Percentiles rank a stretch among this genome's conserved stretches.
Evolutionary conservation across 2,797 vertebrate genomes (phyloP).

Genomic region (Dendrocincla fuliginosa): DNA sequence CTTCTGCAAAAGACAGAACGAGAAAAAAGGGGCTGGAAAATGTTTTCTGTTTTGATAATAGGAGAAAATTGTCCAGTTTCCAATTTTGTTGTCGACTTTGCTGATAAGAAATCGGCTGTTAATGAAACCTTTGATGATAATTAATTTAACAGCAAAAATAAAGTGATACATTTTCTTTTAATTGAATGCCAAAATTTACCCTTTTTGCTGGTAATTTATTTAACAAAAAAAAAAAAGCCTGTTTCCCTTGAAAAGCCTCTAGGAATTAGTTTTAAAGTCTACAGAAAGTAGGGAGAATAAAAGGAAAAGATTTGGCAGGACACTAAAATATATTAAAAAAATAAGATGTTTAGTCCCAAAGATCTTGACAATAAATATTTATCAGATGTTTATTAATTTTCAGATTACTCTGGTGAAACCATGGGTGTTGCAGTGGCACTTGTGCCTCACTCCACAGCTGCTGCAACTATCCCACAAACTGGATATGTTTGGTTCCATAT

Average conservation of each 20-base stretch:
- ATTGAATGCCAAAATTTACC: slow-evolving; percentile 59
- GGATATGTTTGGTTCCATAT: background rate
- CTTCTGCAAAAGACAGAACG: background rate
- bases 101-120: slow-evolving; percentile 67
- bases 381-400: background rate
- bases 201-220: slow-evolving; percentile 41
- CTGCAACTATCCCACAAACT: background rate
- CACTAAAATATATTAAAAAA: background rate
- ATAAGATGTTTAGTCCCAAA: background rate
- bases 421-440: background rate
- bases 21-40: slow-evolving; percentile 14
- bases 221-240: background rate
- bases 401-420: background rate
- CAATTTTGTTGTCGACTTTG: slow-evolving; percentile 61
- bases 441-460: background rate
- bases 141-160: slow-evolving; percentile 58
- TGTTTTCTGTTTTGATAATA: slow-evolving; percentile 53
- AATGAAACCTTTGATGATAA: slow-evolving; percentile 74
- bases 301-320: slow-evolving; percentile 41
- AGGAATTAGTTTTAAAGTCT: slow-evolving; percentile 28
- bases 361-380: slow-evolving; percentile 14
- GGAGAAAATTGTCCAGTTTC: slow-evolving; percentile 65
- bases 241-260: slow-evolving; percentile 29
- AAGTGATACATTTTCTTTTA: slow-evolving; percentile 50
- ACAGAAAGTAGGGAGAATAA: background rate